A percentile compares a stretch with the other conserved stretches of the same genome.
These are phyloP conservation scores for Melitaea cinxia DNA, from an alignment of 1,140 invertebrate genomes.

Conservation along the genomic window DNA sequence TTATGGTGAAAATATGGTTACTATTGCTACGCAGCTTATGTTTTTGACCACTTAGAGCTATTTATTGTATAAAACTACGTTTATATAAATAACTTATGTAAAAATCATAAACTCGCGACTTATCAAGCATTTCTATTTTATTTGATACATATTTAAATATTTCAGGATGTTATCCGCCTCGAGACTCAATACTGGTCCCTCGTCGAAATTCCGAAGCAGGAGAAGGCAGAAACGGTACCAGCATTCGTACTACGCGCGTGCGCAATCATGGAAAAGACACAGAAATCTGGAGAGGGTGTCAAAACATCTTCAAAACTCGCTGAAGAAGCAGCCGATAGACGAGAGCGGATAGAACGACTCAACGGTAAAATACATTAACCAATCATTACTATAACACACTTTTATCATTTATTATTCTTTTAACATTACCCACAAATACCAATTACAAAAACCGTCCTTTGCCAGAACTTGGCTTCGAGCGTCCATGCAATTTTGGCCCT, in stretches of 20 bases:
- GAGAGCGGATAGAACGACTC: slow-evolving; percentile 91
- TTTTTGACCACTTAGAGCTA: too few species aligned
- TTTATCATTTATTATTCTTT: neutral
- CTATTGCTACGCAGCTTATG: too few species aligned
- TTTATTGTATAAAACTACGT: too few species aligned
- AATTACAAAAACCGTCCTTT: too few species aligned
- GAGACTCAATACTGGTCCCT: slow-evolving; percentile 97
- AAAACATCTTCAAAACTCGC: slow-evolving; percentile 91
- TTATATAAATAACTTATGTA: too few species aligned
- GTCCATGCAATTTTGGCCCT: too few species aligned
- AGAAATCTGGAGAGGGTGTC: slow-evolving; percentile 93
- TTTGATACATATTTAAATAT: too few species aligned
- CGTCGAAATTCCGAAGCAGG: slow-evolving; percentile 93
- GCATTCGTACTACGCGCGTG: slow-evolving; percentile 94
- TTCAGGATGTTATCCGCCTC: slow-evolving; percentile 93
- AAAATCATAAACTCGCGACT: too few species aligned
- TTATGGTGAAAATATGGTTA: too few species aligned
- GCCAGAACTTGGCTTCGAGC: too few species aligned
- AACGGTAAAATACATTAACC: too few species aligned
- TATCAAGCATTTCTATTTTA: too few species aligned
- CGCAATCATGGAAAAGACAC: slow-evolving; percentile 94
- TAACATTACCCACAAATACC: neutral
- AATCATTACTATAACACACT: neutral
- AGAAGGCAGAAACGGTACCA: slow-evolving; percentile 94
- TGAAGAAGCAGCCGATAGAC: slow-evolving; percentile 91